Conservation (phyloP, 2,113 vertebrate genomes). For the Oncorhynchus masou region DNA sequence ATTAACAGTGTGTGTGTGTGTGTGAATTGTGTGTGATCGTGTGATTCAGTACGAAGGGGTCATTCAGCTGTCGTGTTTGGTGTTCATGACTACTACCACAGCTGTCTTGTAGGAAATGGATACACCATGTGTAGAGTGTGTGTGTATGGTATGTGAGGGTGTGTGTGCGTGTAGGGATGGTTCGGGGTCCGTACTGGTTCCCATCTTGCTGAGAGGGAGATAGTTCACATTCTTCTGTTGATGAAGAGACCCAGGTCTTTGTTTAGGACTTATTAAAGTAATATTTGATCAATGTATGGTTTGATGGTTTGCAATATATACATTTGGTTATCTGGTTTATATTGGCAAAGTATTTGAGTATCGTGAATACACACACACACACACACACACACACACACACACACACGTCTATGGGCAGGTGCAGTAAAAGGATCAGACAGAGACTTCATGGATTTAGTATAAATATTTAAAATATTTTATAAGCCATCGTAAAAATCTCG, state of each 20-base stretch:
- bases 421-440: constrained; percentile 50
- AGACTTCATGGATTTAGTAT: constrained; percentile 62
- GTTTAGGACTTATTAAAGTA: no score
- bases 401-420: constrained; percentile 2
- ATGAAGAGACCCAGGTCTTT: no score
- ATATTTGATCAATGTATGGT: no score
- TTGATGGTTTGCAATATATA: no score
- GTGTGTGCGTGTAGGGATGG: no score
- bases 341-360: neutral
- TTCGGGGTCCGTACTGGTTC: no score
- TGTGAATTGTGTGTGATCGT: constrained; percentile 30
- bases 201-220: no score
- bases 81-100: constrained; percentile 49
- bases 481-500: constrained; percentile 77
- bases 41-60: constrained; percentile 28
- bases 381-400: constrained; percentile 5
- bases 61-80: constrained; percentile 65
- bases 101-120: constrained; percentile 56
- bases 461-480: constrained; percentile 79
- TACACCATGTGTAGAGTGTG: constrained; percentile 2
- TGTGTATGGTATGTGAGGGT: no score
- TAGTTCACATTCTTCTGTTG: no score
- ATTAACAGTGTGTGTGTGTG: constrained; percentile 53
- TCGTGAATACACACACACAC: neutral
- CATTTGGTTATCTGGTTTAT: no score